phyloP scores from a whole-genome alignment of 2,888 invertebrate genomes.

The Thalpophila matura region DNA sequence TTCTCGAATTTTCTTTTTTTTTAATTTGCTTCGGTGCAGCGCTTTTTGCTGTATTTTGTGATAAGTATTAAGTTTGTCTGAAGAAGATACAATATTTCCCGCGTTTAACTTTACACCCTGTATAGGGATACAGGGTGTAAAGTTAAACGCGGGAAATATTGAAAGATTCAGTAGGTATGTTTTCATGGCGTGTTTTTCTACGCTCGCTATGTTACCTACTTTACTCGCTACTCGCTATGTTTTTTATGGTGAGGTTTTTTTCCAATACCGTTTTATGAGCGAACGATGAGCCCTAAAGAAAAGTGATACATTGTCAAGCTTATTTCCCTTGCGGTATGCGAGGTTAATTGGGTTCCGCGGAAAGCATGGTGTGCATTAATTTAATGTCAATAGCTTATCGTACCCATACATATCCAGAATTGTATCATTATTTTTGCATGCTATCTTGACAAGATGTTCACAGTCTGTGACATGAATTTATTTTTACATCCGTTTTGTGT shows the following conservation, averaged over 20 bases:
- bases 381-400: conserved; percentile 37
- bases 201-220: no score
- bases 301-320: conserved; percentile 57
- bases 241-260: conserved; percentile 16
- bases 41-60: neutral
- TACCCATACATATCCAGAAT: conserved; percentile 6
- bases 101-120: no score
- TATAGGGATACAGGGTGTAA: no score
- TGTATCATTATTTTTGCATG: no score
- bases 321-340: conserved; percentile 52
- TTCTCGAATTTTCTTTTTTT: conserved; percentile 16
- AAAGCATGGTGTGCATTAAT: conserved; percentile 50
- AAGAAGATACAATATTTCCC: no score
- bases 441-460: no score
- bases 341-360: conserved; percentile 41
- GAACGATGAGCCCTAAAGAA: conserved; percentile 40
- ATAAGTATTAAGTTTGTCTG: neutral
- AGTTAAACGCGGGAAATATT: no score
- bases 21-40: neutral
- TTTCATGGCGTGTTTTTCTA: no score
- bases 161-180: no score
- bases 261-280: conserved; percentile 50
- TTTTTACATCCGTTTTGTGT: no score
- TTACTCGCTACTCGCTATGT: no score
- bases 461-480: no score